Conservation (phyloP, 2,797 vertebrate genomes). For the Eulemur mongoz region DNA sequence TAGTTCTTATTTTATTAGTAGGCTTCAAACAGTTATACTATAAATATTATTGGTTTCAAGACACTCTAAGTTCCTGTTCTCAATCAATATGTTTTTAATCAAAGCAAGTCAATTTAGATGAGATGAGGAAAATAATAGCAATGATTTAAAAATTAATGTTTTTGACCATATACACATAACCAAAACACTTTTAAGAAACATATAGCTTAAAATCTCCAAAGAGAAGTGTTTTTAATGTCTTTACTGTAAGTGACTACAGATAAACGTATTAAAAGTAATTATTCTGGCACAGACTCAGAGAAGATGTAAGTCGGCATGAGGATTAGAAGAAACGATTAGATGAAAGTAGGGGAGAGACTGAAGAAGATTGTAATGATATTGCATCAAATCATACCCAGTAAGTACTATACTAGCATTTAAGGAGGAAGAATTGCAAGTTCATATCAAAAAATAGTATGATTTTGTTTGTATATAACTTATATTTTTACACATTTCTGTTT, state of each 20-base stretch:
- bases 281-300: neutral
- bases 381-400: neutral
- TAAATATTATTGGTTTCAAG: neutral
- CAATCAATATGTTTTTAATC: neutral
- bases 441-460: neutral
- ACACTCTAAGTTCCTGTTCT: neutral
- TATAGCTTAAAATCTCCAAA: neutral
- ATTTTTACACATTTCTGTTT: neutral
- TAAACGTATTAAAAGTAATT: neutral
- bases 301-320: neutral
- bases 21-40: neutral
- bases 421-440: neutral
- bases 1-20: neutral
- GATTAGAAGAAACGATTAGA: neutral
- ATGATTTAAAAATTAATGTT: neutral
- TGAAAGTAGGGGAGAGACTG: neutral
- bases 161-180: neutral
- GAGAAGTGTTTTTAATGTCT: neutral
- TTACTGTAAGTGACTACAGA: neutral
- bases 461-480: neutral
- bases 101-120: neutral
- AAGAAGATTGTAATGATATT: accelerated
- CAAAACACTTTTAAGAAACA: neutral
- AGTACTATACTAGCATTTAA: neutral
- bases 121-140: neutral